phyloP scores from a whole-genome alignment of 1,140 invertebrate genomes.

The Andrena cerasifolii region DNA sequence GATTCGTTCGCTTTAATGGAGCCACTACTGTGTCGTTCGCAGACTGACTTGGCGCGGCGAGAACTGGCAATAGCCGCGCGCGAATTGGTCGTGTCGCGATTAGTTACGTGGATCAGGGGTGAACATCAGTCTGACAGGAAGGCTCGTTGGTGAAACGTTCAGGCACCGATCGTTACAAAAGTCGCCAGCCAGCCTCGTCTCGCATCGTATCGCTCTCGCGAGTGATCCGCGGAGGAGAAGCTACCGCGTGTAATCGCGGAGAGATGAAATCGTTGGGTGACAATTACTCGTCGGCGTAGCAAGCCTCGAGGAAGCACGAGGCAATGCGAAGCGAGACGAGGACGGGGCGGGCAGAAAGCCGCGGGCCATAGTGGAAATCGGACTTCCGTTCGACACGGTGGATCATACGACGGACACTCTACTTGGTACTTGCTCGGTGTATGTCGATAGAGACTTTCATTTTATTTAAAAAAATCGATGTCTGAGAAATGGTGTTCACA shows the following conservation, averaged over 20 bases:
- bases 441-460: conserved; percentile 73
- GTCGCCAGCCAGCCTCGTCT: neutral
- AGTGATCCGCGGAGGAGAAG: too few relatives aligned
- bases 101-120: conserved; percentile 13
- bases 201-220: neutral
- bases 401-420: conserved; percentile 56
- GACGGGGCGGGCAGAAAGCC: neutral
- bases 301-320: neutral
- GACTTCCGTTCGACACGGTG: conserved; percentile 16
- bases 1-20: too few relatives aligned
- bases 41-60: conserved; percentile 12
- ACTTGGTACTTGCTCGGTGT: conserved; percentile 49
- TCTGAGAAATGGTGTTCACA: conserved; percentile 82
- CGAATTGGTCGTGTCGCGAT: conserved; percentile 12
- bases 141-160: conserved; percentile 47
- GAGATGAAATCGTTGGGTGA: too few relatives aligned
- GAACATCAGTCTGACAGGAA: conserved; percentile 46
- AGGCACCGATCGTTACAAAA: conserved; percentile 44
- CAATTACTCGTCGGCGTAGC: neutral
- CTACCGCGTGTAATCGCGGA: too few relatives aligned
- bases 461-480: conserved; percentile 82
- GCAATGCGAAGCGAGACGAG: conserved; percentile 3
- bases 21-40: too few relatives aligned
- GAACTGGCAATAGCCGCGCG: neutral
- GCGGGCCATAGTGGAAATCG: conserved; percentile 5